A percentile compares a stretch with the other conserved stretches of the same genome.
phyloP scores from a whole-genome alignment of 2,113 vertebrate genomes.

The Pachycephala philippinensis region DNA sequence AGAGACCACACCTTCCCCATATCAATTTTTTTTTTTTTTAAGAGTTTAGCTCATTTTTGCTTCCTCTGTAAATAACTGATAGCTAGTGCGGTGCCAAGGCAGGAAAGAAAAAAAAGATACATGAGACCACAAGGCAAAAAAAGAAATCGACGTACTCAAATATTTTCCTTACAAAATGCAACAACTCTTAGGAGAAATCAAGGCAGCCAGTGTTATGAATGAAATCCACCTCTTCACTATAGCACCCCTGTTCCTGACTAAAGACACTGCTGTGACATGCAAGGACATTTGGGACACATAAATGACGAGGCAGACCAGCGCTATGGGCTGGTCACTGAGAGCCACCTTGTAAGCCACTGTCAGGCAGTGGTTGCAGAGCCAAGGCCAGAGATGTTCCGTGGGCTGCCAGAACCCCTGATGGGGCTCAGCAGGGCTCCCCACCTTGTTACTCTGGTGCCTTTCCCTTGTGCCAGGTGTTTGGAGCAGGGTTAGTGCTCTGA shows the following conservation, averaged over 20 bases:
- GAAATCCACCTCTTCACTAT: neutral
- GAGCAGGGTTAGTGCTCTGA: fast-evolving
- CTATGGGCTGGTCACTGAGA: fast-evolving
- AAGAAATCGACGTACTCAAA: neutral
- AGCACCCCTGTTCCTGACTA: neutral
- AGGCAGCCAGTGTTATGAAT: fast-evolving
- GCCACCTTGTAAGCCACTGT: fast-evolving
- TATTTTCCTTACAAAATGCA: neutral
- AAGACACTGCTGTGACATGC: neutral
- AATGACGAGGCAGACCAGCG: fast-evolving
- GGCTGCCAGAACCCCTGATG: neutral
- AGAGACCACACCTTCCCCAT: neutral
- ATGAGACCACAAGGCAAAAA: neutral
- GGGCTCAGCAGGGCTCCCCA: neutral
- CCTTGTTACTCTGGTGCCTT: neutral
- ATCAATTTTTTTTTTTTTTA: neutral
- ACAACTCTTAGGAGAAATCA: neutral
- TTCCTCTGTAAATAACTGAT: neutral
- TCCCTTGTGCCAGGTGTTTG: neutral
- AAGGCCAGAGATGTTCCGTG: neutral
- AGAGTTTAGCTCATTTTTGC: neutral
- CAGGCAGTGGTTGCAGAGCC: neutral
- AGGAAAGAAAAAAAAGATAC: neutral
- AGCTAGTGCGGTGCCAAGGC: neutral
- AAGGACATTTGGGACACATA: neutral